These are phyloP conservation scores for Hypsopygia costalis DNA, from an alignment of 2,888 invertebrate genomes.

Conservation along the genomic window DNA sequence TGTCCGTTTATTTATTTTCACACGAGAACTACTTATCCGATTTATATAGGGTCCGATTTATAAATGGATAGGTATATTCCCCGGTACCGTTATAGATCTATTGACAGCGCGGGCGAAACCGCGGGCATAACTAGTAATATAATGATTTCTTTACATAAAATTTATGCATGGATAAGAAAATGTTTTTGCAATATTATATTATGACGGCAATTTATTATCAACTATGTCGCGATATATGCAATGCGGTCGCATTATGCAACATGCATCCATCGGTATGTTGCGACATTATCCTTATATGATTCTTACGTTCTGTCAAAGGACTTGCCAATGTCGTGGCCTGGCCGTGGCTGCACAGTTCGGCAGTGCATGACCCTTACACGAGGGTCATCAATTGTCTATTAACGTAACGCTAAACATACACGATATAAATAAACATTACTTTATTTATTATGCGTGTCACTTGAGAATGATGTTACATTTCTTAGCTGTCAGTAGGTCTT, in stretches of 20 bases:
- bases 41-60: no score
- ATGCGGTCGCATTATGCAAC: slow-evolving; percentile 42
- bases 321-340: slow-evolving; percentile 68
- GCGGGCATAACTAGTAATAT: no score
- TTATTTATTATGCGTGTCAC: slow-evolving; percentile 11
- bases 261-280: slow-evolving; percentile 24
- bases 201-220: no score
- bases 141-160: no score
- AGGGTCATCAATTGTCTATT: slow-evolving; percentile 35
- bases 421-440: slow-evolving; percentile 15
- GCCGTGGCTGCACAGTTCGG: slow-evolving; percentile 48
- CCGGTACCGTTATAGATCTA: no score
- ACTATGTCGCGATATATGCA: background rate
- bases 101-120: no score
- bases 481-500: slow-evolving; percentile 9
- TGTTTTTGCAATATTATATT: no score
- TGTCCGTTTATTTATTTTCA: no score
- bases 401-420: slow-evolving; percentile 12
- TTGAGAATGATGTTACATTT: slow-evolving; percentile 6
- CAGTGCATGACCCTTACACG: slow-evolving; percentile 48
- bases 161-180: no score
- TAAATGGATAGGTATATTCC: no score
- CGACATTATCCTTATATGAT: slow-evolving; percentile 36
- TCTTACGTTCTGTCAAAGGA: slow-evolving; percentile 33
- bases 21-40: no score